Percentiles rank a stretch among this genome's conserved stretches.
These are phyloP conservation scores for Scolopax rusticola DNA, from an alignment of 2,797 vertebrate genomes.

Conservation along the genomic window DNA sequence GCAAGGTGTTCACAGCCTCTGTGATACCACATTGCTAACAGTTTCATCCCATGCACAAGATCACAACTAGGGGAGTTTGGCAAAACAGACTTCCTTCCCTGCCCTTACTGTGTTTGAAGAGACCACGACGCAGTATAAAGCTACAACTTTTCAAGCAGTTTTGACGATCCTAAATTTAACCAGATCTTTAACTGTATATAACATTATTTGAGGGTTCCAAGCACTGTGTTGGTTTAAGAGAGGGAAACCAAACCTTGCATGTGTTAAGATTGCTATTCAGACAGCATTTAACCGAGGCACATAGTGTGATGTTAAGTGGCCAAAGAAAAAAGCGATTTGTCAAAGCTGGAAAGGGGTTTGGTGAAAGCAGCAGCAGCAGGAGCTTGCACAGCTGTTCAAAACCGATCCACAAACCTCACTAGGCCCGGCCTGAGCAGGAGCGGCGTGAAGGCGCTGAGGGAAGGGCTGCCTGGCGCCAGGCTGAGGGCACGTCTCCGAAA, in stretches of 20 bases:
- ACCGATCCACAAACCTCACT: fast-evolving
- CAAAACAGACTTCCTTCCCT: not conserved
- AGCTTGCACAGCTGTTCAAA: no score
- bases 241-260: no score
- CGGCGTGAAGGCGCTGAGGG: fast-evolving
- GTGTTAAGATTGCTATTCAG: not conserved
- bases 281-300: no score
- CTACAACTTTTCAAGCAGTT: not conserved
- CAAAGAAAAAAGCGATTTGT: not conserved
- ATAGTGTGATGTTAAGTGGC: fast-evolving
- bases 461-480: fast-evolving
- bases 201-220: not conserved
- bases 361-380: no score
- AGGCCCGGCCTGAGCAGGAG: fast-evolving
- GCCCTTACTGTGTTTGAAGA: fast-evolving
- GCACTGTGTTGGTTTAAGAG: fast-evolving
- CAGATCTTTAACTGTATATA: fast-evolving
- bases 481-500: not conserved
- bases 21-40: no score
- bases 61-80: not conserved
- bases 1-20: not conserved
- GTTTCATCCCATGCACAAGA: not conserved
- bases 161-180: fast-evolving
- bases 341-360: fast-evolving
- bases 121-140: fast-evolving